These are phyloP conservation scores for Syngnathus typhle DNA, from an alignment of 2,113 vertebrate species.

Conservation along the genomic window DNA sequence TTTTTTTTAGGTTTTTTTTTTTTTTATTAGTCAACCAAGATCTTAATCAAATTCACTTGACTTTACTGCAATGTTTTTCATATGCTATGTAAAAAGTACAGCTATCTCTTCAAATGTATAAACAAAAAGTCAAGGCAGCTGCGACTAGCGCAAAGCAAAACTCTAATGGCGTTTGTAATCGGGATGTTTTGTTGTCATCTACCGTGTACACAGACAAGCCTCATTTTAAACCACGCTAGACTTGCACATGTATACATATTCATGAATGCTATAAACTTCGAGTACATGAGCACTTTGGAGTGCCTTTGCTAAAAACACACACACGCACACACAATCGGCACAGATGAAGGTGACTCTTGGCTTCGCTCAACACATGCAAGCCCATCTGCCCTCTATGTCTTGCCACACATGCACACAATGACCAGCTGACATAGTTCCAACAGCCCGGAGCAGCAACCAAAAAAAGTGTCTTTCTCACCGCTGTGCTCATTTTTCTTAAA, in stretches of 20 bases:
- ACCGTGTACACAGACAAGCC: slow-evolving; percentile 35
- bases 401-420: slow-evolving; percentile 14
- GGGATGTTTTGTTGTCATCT: slow-evolving; percentile 31
- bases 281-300: slow-evolving; percentile 20
- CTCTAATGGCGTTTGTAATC: slow-evolving; percentile 40
- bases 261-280: slow-evolving; percentile 33
- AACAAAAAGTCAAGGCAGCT: slow-evolving; percentile 22
- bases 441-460: slow-evolving; percentile 31
- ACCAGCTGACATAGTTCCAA: slow-evolving; percentile 50
- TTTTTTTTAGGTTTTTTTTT: too few relatives aligned
- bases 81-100: too few relatives aligned
- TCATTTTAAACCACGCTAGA: slow-evolving; percentile 11
- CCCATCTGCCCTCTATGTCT: slow-evolving; percentile 55
- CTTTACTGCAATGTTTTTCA: too few relatives aligned
- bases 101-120: too few relatives aligned
- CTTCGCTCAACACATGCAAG: slow-evolving; percentile 57
- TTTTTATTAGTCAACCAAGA: too few relatives aligned
- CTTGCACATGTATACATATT: slow-evolving; percentile 20
- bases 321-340: slow-evolving; percentile 30
- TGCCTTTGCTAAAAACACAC: slow-evolving; percentile 12
- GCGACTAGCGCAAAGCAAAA: slow-evolving; percentile 24
- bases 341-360: slow-evolving; percentile 64
- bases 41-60: too few relatives aligned
- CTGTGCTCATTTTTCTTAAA: slow-evolving; percentile 5
- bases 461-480: slow-evolving; percentile 32